These are phyloP conservation scores for Aspidiotus destructor DNA, from an alignment of 2,888 invertebrate genomes.

Conservation along the genomic window DNA sequence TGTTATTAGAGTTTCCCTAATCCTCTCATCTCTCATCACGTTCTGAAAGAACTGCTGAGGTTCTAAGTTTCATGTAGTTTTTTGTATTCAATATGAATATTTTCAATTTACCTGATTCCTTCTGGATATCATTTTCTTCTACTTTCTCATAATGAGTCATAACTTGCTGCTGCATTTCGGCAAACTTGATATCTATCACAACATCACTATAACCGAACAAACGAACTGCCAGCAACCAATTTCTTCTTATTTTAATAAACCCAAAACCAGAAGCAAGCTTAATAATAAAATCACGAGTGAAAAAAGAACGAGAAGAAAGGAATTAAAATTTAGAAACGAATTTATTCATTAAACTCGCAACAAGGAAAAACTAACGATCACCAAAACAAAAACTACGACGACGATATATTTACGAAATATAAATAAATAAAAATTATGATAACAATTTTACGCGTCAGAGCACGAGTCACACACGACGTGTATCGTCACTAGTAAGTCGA, in stretches of 20 bases:
- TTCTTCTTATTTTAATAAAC: not conserved
- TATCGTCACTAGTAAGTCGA: too few species aligned
- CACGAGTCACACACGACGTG: too few species aligned
- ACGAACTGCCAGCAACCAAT: not conserved
- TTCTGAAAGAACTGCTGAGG: too few species aligned
- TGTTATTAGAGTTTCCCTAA: too few species aligned
- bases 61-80: too few species aligned
- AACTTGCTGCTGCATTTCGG: slow-evolving; percentile 15
- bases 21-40: too few species aligned
- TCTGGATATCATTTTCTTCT: slow-evolving; percentile 21
- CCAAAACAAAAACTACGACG: too few species aligned
- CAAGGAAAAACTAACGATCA: not conserved
- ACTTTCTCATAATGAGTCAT: slow-evolving; percentile 9
- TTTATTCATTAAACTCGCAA: not conserved
- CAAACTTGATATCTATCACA: slow-evolving; percentile 9
- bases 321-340: not conserved
- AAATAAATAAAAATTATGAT: too few species aligned
- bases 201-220: not conserved
- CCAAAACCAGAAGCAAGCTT: not conserved
- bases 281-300: not conserved
- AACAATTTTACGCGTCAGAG: too few species aligned
- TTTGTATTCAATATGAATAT: too few species aligned
- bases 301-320: not conserved
- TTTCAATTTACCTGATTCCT: slow-evolving; percentile 8
- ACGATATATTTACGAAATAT: too few species aligned